These are phyloP conservation scores for Cheracebus regulus DNA, from an alignment of 2,797 vertebrate species.

Conservation along the genomic window DNA sequence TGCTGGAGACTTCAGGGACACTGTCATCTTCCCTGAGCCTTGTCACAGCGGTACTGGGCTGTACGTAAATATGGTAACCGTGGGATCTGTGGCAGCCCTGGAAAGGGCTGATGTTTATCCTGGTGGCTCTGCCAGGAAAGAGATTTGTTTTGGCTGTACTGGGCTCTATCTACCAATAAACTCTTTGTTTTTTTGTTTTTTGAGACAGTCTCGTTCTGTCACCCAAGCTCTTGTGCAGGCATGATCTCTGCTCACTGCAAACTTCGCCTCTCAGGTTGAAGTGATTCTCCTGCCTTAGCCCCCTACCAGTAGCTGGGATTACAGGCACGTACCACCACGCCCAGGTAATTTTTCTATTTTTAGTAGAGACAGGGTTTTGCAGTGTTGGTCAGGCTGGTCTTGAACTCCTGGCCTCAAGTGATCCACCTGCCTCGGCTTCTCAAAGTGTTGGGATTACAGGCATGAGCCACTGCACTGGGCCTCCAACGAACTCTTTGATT, in stretches of 20 bases:
- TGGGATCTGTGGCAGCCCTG: not conserved
- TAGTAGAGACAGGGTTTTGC: not conserved
- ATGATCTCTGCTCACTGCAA: not conserved
- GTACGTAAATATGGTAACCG: rapidly evolving
- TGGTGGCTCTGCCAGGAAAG: not conserved
- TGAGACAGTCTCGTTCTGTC: not conserved
- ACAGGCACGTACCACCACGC: not conserved
- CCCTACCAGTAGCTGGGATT: not conserved
- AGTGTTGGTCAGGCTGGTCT: too few relatives aligned
- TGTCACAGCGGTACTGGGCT: not conserved
- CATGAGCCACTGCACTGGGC: not conserved
- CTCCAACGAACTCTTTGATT: not conserved
- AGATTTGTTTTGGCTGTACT: not conserved
- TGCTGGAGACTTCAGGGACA: not conserved
- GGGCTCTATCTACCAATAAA: not conserved
- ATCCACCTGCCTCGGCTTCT: not conserved
- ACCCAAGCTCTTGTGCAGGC: not conserved
- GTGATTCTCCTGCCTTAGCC: not conserved
- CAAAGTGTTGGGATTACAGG: not conserved
- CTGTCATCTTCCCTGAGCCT: not conserved
- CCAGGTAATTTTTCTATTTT: not conserved
- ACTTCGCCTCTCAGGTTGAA: not conserved
- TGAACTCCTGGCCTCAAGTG: too few relatives aligned
- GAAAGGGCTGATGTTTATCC: too few relatives aligned
- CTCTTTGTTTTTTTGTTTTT: not conserved